Conservation (phyloP, 2,113 vertebrate genomes). For the Hippopotamus amphibius region DNA sequence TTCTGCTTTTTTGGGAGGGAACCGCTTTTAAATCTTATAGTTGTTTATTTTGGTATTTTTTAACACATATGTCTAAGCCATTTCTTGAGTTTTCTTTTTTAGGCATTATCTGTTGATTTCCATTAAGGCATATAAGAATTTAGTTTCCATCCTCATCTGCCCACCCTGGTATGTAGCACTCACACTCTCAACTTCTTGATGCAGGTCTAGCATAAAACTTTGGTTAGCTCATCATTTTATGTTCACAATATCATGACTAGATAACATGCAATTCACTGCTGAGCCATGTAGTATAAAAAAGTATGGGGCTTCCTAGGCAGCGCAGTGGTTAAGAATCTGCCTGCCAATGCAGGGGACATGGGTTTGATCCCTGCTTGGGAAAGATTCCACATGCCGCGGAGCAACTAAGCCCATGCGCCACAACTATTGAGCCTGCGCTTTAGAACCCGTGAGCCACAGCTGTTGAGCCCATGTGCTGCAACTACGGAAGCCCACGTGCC, state of each 20-base stretch:
- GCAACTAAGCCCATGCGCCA: too few relatives aligned
- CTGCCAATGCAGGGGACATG: too few relatives aligned
- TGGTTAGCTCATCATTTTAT: not conserved
- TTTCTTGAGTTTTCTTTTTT: not conserved
- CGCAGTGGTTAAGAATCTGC: too few relatives aligned
- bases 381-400: too few relatives aligned
- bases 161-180: not conserved
- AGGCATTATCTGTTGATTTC: conserved; percentile 15
- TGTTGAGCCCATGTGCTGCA: too few relatives aligned
- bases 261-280: not conserved
- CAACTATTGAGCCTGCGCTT: too few relatives aligned
- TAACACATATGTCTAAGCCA: not conserved
- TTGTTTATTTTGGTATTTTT: conserved; percentile 42
- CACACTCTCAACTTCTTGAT: not conserved
- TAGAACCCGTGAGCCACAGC: too few relatives aligned
- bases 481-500: too few relatives aligned
- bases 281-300: not conserved
- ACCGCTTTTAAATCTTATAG: not conserved
- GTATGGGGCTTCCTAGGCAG: not conserved
- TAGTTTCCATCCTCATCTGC: not conserved
- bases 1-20: not conserved
- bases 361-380: too few relatives aligned
- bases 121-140: not conserved
- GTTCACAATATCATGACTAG: not conserved
- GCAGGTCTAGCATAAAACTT: not conserved